Base-by-base conservation (phyloP, 2,797 vertebrate genomes). In the Etheostoma nigrum region DNA sequence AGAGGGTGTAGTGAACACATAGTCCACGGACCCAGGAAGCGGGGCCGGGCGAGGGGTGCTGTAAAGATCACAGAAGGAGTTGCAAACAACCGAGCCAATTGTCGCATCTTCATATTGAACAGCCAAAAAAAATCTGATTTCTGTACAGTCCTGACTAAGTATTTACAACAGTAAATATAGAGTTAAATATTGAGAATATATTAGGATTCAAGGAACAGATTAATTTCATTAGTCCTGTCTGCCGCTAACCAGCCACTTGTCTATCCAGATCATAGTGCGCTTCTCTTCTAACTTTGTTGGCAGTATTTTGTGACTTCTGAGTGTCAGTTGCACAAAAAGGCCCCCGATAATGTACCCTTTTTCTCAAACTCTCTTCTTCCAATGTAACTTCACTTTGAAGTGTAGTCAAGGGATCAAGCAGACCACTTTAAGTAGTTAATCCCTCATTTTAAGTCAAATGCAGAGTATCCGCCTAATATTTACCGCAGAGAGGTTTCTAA, bases 361-460 rank as follows among this genome's bases (percentile, higher is more conserved):
- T 49, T 64, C 49, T 83, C 45, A 51, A 79, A 80, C 4, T 23
- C 55, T 66, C 67, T 58, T 74, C 55, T 61, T 67, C 79, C 70
- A 76, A 69, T 64, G 79, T 40, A 79, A 77, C 64, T 83, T 75
- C 67, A 80, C 94, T 94, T 94, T 95, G 92, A 95, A 94, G 94
- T 94, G 90, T 86, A 88, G 90, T 93, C 85, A 66, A 80, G 81
- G 88, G 87, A 92, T 90, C 85, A 85, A 85, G 83, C 82, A 70
- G 87, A 87, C 89, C 89, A 75, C 86, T 92, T 90, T 87, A 91
- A 91, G 87, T 44, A 68, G 75, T 84, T 92, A 93, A 94, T 94
- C 88, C 88, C 74, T 78, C 70, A 81, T 91, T 94, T 92, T 85
- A 64, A 81, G 61, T 85, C 84, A 91, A 87, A 91, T 67, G 78